These are phyloP conservation scores for Cuniculus paca DNA, from an alignment of 2,797 vertebrate species.

Conservation along the genomic window DNA sequence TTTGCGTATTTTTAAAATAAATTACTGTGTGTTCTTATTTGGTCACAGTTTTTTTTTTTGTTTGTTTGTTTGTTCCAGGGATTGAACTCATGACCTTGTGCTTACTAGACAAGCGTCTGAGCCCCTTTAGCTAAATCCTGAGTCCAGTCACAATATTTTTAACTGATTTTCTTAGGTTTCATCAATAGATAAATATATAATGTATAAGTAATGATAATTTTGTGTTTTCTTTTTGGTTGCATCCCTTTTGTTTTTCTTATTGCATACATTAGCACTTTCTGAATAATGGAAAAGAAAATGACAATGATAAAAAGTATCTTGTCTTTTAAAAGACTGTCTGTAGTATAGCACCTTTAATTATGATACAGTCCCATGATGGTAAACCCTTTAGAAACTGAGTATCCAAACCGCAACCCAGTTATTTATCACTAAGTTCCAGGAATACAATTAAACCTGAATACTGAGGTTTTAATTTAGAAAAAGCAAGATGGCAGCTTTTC, in stretches of 20 bases:
- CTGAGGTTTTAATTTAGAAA: not conserved
- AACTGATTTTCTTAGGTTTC: not conserved
- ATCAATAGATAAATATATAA: not conserved
- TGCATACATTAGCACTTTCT: not conserved
- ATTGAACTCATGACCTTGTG: no score
- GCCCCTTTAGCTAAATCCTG: no score
- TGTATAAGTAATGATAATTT: not conserved
- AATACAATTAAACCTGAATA: not conserved
- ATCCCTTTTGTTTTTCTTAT: not conserved
- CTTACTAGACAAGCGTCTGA: no score
- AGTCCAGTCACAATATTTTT: not conserved
- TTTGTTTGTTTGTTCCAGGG: no score
- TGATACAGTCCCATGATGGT: not conserved
- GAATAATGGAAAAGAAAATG: not conserved
- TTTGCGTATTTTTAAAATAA: not conserved
- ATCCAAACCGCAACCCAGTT: not conserved
- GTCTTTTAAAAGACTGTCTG: not conserved
- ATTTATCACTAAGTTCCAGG: not conserved
- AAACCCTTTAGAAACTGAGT: not conserved
- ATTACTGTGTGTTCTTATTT: not conserved
- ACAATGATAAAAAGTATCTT: not conserved
- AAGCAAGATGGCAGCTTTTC: not conserved
- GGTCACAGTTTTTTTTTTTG: no score
- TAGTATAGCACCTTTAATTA: not conserved
- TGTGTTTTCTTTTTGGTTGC: not conserved